These are phyloP conservation scores for Heliconius ethilla DNA, from an alignment of 2,888 invertebrate genomes.

Conservation along the genomic window DNA sequence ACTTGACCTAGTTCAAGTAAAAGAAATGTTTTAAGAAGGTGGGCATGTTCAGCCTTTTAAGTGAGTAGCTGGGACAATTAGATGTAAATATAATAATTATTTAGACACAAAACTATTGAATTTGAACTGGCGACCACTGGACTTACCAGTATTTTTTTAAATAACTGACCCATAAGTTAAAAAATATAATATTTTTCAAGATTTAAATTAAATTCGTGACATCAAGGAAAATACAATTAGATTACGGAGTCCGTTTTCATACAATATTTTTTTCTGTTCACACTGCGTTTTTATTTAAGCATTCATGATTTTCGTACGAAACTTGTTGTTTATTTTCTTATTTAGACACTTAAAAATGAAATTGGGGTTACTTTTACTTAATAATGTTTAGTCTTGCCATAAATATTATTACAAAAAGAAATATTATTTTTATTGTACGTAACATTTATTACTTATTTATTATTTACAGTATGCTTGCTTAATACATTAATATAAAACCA, in stretches of 20 bases:
- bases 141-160: not conserved
- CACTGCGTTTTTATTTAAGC: not conserved
- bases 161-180: not conserved
- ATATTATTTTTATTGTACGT: too few relatives aligned
- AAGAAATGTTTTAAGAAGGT: not conserved
- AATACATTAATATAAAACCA: too few relatives aligned
- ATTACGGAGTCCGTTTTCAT: not conserved
- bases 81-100: not conserved
- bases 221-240: not conserved
- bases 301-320: not conserved
- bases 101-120: not conserved
- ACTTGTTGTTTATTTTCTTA: not conserved
- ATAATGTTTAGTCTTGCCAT: not conserved
- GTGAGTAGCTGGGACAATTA: not conserved
- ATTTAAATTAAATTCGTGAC: not conserved
- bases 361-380: not conserved
- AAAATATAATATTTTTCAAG: too few relatives aligned
- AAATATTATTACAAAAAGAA: too few relatives aligned
- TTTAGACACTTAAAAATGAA: not conserved
- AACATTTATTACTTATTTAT: too few relatives aligned
- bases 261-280: not conserved
- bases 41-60: not conserved
- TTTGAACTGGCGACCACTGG: not conserved
- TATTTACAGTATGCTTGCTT: too few relatives aligned
- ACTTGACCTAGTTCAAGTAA: conserved; percentile 2